Percentiles rank a stretch among this genome's conserved stretches.
These are phyloP conservation scores for Ophion ventricosus DNA, from an alignment of 2,888 invertebrate genomes.

Conservation along the genomic window DNA sequence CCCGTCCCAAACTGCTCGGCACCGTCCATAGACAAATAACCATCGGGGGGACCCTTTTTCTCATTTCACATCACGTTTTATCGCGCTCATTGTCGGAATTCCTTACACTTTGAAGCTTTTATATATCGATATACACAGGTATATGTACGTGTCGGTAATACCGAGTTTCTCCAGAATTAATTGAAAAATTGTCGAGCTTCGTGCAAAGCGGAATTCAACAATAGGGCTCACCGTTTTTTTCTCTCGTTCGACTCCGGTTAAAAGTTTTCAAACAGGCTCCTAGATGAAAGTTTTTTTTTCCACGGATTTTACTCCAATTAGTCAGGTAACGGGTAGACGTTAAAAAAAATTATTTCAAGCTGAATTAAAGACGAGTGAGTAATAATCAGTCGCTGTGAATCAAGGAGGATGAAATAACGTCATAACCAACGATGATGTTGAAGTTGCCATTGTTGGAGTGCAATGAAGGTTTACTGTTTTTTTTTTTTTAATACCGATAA, in stretches of 20 bases:
- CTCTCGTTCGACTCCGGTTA: not conserved
- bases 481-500: no score
- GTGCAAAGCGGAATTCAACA: not conserved
- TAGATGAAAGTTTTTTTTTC: no score
- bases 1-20: not conserved
- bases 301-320: no score
- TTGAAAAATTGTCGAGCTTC: conserved; percentile 15
- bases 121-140: no score
- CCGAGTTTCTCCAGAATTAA: conserved; percentile 2
- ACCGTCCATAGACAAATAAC: conserved; percentile 21
- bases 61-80: conserved; percentile 18
- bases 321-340: not conserved
- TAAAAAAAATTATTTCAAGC: not conserved
- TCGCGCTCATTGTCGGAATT: conserved; percentile 1
- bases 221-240: conserved; percentile 2
- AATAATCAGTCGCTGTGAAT: no score
- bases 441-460: no score
- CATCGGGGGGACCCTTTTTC: conserved; percentile 7
- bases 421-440: no score
- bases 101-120: not conserved
- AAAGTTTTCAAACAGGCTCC: not conserved
- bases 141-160: not conserved
- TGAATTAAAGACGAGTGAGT: no score
- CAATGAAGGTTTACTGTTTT: no score
- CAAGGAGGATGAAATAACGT: no score